phyloP scores from a whole-genome alignment of 2,113 vertebrate genomes.

The Syngnathus floridae region DNA sequence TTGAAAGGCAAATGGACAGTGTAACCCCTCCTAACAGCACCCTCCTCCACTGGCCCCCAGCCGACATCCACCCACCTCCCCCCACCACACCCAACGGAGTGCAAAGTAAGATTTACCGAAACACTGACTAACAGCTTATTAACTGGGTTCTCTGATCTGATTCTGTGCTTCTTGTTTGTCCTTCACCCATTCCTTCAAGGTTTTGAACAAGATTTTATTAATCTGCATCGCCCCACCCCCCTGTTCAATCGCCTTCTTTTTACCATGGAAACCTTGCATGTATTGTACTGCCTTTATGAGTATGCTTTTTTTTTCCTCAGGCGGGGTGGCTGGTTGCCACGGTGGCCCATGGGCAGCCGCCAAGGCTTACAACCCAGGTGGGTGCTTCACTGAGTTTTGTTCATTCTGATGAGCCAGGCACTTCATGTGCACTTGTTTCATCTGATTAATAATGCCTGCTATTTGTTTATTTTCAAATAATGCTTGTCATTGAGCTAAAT shows the following conservation, averaged over 20 bases:
- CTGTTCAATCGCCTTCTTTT: slow-evolving; percentile 50
- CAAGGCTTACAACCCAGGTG: slow-evolving; percentile 52
- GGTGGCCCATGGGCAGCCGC: slow-evolving; percentile 34
- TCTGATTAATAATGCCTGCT: not conserved
- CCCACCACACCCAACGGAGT: slow-evolving; percentile 8
- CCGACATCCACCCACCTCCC: not conserved
- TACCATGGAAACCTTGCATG: slow-evolving; percentile 68
- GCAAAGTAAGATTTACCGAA: slow-evolving; percentile 35
- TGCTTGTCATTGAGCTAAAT: not conserved
- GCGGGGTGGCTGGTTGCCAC: slow-evolving; percentile 57
- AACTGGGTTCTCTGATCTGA: slow-evolving; percentile 39
- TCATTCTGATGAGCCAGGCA: slow-evolving; percentile 17
- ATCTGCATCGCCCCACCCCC: slow-evolving; percentile 16
- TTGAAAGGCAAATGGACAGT: slow-evolving; percentile 57
- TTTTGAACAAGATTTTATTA: slow-evolving; percentile 49
- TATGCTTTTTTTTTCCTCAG: slow-evolving; percentile 33
- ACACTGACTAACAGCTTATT: slow-evolving; percentile 19
- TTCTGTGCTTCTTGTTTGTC: slow-evolving; percentile 27
- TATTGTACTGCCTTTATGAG: slow-evolving; percentile 63
- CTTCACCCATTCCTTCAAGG: slow-evolving; percentile 24
- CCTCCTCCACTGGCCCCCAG: not conserved
- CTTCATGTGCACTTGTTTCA: not conserved
- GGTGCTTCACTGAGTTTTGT: slow-evolving; percentile 26
- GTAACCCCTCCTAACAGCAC: slow-evolving; percentile 1
- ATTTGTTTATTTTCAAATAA: not conserved